A percentile compares a stretch with the other conserved stretches of the same genome.
Evolutionary conservation across 2,113 vertebrate genomes (phyloP).

Genomic region (Zingel zingel): DNA sequence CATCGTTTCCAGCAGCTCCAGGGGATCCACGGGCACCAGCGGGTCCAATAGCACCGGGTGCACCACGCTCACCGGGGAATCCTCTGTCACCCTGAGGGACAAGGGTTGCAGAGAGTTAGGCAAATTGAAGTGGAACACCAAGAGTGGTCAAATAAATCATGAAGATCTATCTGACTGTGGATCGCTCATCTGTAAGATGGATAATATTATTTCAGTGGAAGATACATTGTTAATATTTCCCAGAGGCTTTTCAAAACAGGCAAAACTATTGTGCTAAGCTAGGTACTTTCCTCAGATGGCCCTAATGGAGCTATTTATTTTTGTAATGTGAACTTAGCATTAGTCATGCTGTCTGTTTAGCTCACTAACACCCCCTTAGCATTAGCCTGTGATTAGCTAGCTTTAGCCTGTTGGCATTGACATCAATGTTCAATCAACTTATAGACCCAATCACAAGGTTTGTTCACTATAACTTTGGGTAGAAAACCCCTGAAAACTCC

Average conservation of each 20-base stretch:
- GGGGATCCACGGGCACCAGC: conserved; percentile 91
- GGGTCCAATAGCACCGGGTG: conserved; percentile 89
- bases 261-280: too few relatives aligned
- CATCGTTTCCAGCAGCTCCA: conserved; percentile 94
- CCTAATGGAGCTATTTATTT: neutral
- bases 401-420: neutral
- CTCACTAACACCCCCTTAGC: neutral
- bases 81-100: conserved; percentile 93
- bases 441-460: too few relatives aligned
- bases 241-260: neutral
- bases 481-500: too few relatives aligned
- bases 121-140: neutral
- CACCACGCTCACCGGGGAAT: conserved; percentile 95
- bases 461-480: too few relatives aligned
- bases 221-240: too few relatives aligned
- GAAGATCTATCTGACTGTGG: neutral
- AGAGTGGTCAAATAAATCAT: neutral
- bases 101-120: neutral
- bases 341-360: neutral
- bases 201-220: neutral
- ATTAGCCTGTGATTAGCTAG: conserved; percentile 1
- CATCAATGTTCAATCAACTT: neutral
- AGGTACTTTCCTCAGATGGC: neutral
- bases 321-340: neutral
- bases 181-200: too few relatives aligned